Percentiles rank a stretch among this genome's conserved stretches.
These are phyloP conservation scores for Drosophila nebulosa DNA, from an alignment of 1,140 invertebrate genomes.

Conservation along the genomic window DNA sequence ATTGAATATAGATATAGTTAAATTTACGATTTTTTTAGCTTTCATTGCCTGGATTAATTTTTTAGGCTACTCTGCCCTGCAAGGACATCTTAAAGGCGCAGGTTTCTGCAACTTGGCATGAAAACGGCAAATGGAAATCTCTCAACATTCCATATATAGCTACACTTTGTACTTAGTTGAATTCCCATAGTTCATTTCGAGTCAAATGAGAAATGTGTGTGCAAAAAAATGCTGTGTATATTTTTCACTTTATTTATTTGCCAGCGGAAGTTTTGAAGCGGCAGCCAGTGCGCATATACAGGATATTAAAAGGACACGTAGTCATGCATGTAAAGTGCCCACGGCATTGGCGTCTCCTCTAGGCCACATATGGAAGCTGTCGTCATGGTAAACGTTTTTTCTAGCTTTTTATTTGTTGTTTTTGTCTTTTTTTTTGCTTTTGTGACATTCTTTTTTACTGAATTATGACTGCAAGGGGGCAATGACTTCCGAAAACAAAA, in stretches of 20 bases:
- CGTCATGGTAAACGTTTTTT: conserved; percentile 4
- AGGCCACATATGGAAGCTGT: conserved; percentile 62
- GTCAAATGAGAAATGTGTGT: conserved; percentile 7
- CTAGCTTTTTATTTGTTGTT: conserved; percentile 3
- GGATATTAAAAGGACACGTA: conserved; percentile 76
- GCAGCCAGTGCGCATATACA: conserved; percentile 40
- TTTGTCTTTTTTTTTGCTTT: not conserved
- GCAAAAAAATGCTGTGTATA: conserved; percentile 11
- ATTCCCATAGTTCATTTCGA: conserved; percentile 2
- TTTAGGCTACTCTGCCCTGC: too few species aligned
- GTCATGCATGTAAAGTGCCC: conserved; percentile 68
- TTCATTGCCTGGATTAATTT: too few species aligned
- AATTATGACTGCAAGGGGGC: conserved; percentile 37
- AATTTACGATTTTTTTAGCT: not conserved
- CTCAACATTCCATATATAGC: not conserved
- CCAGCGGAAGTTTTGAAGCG: conserved; percentile 58
- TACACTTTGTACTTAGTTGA: not conserved
- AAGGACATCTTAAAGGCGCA: too few species aligned
- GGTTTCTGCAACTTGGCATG: not conserved
- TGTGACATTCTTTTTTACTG: not conserved
- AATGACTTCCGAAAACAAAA: conserved; percentile 28
- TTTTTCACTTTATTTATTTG: conserved; percentile 63
- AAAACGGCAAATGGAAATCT: not conserved
- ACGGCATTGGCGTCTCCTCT: conserved; percentile 20
- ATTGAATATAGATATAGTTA: too few species aligned